Base-by-base conservation (phyloP, 1,140 invertebrate genomes). In the Cheumatopsyche charites region DNA sequence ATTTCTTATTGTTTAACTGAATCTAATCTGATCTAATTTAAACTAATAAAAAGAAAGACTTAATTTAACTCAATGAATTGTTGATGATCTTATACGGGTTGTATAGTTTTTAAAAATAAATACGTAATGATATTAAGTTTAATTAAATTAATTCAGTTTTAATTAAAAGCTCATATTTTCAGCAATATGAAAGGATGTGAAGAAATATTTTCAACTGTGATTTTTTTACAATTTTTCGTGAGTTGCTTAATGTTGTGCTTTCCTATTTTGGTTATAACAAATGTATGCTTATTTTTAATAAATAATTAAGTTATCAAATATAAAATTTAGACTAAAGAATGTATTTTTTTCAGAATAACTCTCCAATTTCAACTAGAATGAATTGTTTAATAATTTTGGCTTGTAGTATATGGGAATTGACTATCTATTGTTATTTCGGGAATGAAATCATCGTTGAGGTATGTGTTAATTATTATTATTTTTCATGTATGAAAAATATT, bases 381-480 rank as follows among this genome's bases (percentile, higher is more conserved):
- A 73, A 68, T 15, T 75, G 67, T 49, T 47, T 73, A 15, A 75
- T 75, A 15, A 73, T 73, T 19, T 49, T 75, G 13, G 19, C 72
- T 7, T 75, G 74, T 23, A 75, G 68, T 25, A 75, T 75, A 71
- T 75, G 74, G 71, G 74, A 75, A 26, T 25, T 75, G 7, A 68
- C 74, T 4, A 65, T 75, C 3, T 75, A 75, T 67, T 75, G 74
- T 41, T 75, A 75, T 71, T 75, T 75, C 62, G 74, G 74, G 21
- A 75, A 75, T 15, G 71, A 75, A 71, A 71, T 75, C 6, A 69
- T 75, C n/a, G 17, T 62, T 23, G 68, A 75, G 61, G 74, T 73
- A 58, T 58, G 23, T 25, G 11, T 63, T 63, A n/a, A 63, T 12
- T 63, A 63, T 13, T n/a, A 47, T 17, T 47, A 45, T 45, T 45